phyloP scores from a whole-genome alignment of 2,797 vertebrate genomes.

The Thaleichthys pacificus region DNA sequence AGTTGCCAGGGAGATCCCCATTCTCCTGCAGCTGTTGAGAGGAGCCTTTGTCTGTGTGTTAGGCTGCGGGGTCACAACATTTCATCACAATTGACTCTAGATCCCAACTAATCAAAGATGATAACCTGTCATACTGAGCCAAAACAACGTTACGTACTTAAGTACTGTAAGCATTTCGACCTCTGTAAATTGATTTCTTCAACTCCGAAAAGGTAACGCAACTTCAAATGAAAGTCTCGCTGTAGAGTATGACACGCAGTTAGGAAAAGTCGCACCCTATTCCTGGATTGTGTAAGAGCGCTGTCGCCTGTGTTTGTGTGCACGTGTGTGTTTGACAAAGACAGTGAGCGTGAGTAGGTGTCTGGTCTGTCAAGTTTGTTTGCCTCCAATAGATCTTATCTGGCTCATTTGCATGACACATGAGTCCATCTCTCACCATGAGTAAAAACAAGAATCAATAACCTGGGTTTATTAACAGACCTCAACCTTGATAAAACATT shows the following conservation, averaged over 20 bases:
- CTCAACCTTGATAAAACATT: not conserved
- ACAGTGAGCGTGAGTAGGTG: no score
- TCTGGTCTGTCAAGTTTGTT: slow-evolving; percentile 3
- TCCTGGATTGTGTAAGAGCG: not conserved
- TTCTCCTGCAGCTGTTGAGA: slow-evolving; percentile 36
- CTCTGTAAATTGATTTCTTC: not conserved
- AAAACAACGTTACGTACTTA: no score
- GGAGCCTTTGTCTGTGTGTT: slow-evolving; percentile 45
- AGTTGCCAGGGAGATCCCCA: slow-evolving; percentile 54
- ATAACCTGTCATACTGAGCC: slow-evolving; percentile 9
- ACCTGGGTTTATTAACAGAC: no score
- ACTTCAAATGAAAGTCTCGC: not conserved
- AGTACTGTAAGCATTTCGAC: not conserved
- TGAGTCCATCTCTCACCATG: not conserved
- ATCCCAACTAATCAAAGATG: slow-evolving; percentile 23
- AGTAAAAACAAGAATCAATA: no score
- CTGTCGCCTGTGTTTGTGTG: slow-evolving; percentile 7
- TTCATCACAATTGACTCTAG: slow-evolving; percentile 54
- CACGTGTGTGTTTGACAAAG: not conserved
- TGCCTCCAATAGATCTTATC: not conserved
- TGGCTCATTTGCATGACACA: not conserved
- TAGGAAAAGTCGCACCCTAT: slow-evolving; percentile 14
- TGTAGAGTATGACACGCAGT: not conserved
- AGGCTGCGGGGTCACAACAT: slow-evolving; percentile 48
- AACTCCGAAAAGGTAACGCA: not conserved